Evolutionary conservation across 2,113 vertebrate genomes (phyloP), one percentile per base, ranked within the genome.

Genomic region (Heptranchias perlo): DNA sequence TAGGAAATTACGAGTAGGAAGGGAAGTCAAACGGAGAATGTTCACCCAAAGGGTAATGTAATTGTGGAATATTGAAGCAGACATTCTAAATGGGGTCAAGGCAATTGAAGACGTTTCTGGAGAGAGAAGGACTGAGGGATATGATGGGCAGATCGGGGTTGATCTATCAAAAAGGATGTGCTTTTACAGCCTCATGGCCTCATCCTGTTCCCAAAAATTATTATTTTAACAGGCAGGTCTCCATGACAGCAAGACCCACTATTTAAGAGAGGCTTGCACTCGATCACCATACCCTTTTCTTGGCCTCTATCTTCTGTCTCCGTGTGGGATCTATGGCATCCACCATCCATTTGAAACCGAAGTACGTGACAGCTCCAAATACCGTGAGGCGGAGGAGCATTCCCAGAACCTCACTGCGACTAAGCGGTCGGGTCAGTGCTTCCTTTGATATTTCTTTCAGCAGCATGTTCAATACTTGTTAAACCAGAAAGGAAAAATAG

Each of bases 311-410:
- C 96, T 98, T 98, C 96, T 98, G 98, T 96, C 98, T 98, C 67
- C 96, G 96, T 1, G 98, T 98, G 0, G 98, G 98, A 78, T 98
- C 98, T 97, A 98, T 97, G 3, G 97, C 98, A 0, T 98, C 98
- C 0, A 98, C 96, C 44, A 98, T 97, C 97, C 98, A 98, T 94
- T 98, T 98, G 96, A 98, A 98, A 96, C 97, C 97, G 96, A 97
- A 98, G 96, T 98, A 98, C 0, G 98, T 98, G 1, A 97, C 97
- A 10, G 98, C 97, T 4, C 98, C 98, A 96, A 98, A 98, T 84
- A 98, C 96, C 7, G 97, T 98, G 96, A 98, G 94, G 95, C 98
- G 97, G 87, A 98, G 76, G 86, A 98, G 52, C 97, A 98, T 96
- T 35, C 97, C 97, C 91, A 98, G 95, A 87, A 98, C 97, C 92